Evolutionary conservation across 2,888 invertebrate genomes (phyloP).

Genomic region (Neelides folsomi): DNA sequence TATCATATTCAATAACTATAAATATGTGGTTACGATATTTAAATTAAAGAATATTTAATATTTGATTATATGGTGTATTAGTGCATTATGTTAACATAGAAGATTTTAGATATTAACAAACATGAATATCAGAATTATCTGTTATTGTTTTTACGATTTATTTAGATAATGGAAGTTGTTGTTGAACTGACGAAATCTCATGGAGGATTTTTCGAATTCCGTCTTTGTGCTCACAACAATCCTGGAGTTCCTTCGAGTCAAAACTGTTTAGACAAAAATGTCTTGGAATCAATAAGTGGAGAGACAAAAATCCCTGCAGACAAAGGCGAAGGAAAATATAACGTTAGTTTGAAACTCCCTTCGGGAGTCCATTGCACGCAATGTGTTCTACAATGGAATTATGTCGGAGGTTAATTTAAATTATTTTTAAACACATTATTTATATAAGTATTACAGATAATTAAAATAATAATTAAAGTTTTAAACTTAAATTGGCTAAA

Average conservation of each 20-base stretch:
- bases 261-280: slow-evolving; percentile 10
- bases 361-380: slow-evolving; percentile 12
- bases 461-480: too few species aligned
- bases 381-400: slow-evolving; percentile 26
- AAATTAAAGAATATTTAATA: too few species aligned
- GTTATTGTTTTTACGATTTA: too few species aligned
- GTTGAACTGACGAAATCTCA: slow-evolving; percentile 6
- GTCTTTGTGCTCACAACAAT: slow-evolving; percentile 23
- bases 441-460: too few species aligned
- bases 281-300: slow-evolving; percentile 10
- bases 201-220: slow-evolving; percentile 13
- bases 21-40: too few species aligned
- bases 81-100: too few species aligned
- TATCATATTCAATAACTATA: too few species aligned
- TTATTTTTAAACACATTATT: too few species aligned
- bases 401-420: slow-evolving; percentile 1
- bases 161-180: slow-evolving; percentile 3
- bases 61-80: too few species aligned
- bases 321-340: slow-evolving; percentile 7
- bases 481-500: too few species aligned
- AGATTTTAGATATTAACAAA: too few species aligned
- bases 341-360: slow-evolving; percentile 13
- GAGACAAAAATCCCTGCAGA: not conserved
- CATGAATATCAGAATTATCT: too few species aligned
- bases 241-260: slow-evolving; percentile 5